Conservation (phyloP, 2,113 vertebrate species). For the Struthidea cinerea region DNA sequence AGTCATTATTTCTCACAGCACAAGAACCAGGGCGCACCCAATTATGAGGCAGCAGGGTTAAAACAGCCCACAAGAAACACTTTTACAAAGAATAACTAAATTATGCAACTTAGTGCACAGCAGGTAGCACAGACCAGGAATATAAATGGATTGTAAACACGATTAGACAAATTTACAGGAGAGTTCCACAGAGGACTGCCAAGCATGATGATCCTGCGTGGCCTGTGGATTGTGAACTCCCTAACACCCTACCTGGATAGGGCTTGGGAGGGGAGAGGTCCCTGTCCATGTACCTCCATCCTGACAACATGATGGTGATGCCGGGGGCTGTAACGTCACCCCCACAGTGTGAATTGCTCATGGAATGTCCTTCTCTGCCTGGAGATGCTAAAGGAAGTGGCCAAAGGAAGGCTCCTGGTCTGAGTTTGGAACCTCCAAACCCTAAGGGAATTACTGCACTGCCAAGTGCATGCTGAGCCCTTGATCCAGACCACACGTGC, state of each 20-base stretch:
- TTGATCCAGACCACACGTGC: not conserved
- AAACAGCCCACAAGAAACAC: slow-evolving; percentile 24
- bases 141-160: not conserved
- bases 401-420: not conserved
- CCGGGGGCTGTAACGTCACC: accelerated
- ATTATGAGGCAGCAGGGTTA: slow-evolving; percentile 17
- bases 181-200: not conserved
- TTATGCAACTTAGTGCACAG: slow-evolving; percentile 43
- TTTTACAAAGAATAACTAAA: slow-evolving; percentile 24
- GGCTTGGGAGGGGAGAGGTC: not conserved
- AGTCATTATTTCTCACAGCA: slow-evolving; percentile 5
- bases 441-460: not conserved
- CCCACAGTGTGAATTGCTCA: accelerated
- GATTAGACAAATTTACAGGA: slow-evolving; percentile 3
- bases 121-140: not conserved
- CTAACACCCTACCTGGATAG: accelerated
- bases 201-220: accelerated
- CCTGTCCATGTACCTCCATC: not conserved
- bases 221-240: not conserved
- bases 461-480: not conserved
- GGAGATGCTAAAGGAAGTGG: not conserved
- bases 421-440: not conserved
- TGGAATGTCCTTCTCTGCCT: not conserved
- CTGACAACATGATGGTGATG: accelerated
- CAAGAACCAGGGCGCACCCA: not conserved